These are phyloP conservation scores for Lasioglossum zephyrum DNA, from an alignment of 2,888 invertebrate genomes.

Conservation along the genomic window DNA sequence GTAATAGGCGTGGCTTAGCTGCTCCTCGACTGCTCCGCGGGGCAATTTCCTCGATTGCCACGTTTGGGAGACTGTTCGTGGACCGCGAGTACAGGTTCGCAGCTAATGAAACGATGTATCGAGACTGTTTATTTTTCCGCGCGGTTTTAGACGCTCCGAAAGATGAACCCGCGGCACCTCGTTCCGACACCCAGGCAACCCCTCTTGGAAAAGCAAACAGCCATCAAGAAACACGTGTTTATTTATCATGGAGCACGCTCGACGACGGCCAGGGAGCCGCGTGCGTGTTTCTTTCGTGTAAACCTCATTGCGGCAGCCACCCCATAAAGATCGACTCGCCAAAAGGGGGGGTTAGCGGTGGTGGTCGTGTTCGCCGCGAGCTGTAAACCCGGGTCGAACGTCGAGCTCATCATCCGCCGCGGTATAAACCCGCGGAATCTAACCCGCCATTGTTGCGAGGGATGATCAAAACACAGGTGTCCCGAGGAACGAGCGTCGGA, in stretches of 20 bases:
- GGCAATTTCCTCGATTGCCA: neutral
- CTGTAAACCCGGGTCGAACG: neutral
- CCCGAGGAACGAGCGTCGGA: neutral
- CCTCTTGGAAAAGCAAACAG: conserved; percentile 8
- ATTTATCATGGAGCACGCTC: conserved; percentile 1
- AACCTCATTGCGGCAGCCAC: neutral
- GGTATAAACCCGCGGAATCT: conserved; percentile 4
- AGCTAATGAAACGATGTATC: neutral
- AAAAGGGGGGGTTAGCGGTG: neutral
- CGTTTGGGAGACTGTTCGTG: neutral
- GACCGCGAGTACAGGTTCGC: neutral
- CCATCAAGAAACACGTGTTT: conserved; percentile 7
- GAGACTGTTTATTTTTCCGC: neutral
- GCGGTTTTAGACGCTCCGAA: neutral
- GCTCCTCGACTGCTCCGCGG: neutral
- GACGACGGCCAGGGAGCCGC: neutral
- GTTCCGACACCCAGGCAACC: neutral
- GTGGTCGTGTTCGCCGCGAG: neutral
- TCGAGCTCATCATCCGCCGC: neutral
- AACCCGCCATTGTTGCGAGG: neutral
- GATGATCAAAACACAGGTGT: conserved; percentile 18
- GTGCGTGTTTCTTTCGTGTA: conserved; percentile 16
- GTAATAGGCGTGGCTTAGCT: neutral
- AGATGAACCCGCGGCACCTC: neutral
- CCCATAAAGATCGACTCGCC: conserved; percentile 8